Evolutionary conservation across 2,888 invertebrate species (phyloP), one percentile per base, ranked within the genome.

Genomic region (Rhagophthalmus giganteus): DNA sequence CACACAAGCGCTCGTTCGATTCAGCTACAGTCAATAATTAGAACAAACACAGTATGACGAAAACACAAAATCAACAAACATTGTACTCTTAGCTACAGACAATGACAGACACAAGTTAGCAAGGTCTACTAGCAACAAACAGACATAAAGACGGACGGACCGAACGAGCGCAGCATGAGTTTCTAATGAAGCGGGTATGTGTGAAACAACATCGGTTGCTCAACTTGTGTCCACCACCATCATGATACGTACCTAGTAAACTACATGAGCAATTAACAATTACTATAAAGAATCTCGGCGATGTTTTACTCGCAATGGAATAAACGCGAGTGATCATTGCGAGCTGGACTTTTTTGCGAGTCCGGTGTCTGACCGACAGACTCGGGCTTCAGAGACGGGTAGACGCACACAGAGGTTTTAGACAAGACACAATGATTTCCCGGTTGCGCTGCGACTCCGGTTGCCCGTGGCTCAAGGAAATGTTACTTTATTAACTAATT

Each of bases 371-470:
- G 70, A 70, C 66, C 72, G 73, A 73, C 74, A 72, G 68, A 73
- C 74, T 73, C 74, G 72, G 73, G 71, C 70, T 73, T 69, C 58
- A 68, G 70, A 74, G 72, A 70, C 68, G 80, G 83, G 84, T 77
- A 85, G 86, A 88, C 87, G 88, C 86, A 90, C 89, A 90, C 88
- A 88, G 86, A 81, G 88, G 87, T 86, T 84, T 79, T 87, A 88
- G 88, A 89, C 88, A 88, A 88, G 87, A 89, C 89, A 90, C 90
- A 90, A 76, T 78, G 78, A 78, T 73, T 75, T 62, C 67, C 67
- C 69, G 65, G 63, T 60, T 58, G 70, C 76, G 82, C 87, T 85
- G 59, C 53, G 46, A 53, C 58, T 49, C 57, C 61, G 46, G 26
- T 33, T 47, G 41, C 54, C 54, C 42, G 32, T n/a, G n/a, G n/a